These are phyloP conservation scores for Brachyrhaphis roseni DNA, from an alignment of 2,797 vertebrate genomes.

Conservation along the genomic window DNA sequence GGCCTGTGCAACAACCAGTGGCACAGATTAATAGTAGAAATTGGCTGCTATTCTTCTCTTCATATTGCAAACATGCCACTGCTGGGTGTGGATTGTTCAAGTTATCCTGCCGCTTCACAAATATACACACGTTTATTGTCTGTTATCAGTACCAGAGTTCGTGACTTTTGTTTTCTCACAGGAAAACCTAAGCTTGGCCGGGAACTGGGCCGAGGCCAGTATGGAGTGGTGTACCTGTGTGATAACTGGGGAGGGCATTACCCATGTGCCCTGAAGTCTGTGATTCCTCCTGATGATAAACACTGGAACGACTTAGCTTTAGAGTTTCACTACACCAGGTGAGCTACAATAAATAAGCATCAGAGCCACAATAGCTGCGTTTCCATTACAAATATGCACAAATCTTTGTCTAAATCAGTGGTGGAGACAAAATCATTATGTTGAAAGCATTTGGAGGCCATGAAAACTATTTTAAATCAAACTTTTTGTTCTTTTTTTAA, in stretches of 20 bases:
- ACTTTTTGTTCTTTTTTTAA: no score
- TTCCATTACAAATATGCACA: no score
- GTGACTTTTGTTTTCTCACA: constrained; percentile 47
- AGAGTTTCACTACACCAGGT: constrained; percentile 99
- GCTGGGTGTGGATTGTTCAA: no score
- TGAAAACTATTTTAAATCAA: no score
- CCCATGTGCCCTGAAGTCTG: constrained; percentile 96
- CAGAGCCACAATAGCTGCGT: not conserved
- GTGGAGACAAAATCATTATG: no score
- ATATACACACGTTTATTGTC: not conserved
- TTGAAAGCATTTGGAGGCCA: no score
- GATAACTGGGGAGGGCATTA: constrained; percentile 94
- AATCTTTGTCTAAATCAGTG: no score
- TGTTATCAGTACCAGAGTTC: not conserved
- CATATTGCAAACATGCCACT: not conserved
- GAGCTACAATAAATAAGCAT: constrained; percentile 17
- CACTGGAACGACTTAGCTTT: constrained; percentile 98
- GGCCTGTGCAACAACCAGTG: not conserved
- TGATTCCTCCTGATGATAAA: constrained; percentile 97
- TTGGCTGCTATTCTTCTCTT: not conserved
- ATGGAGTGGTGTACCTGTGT: constrained; percentile 96
- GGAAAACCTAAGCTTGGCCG: constrained; percentile 94
- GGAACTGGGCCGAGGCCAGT: constrained; percentile 95
- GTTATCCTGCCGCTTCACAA: not conserved
- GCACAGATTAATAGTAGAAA: not conserved